phyloP scores from a whole-genome alignment of 2,113 vertebrate species.

The Pseudopipra pipra region DNA sequence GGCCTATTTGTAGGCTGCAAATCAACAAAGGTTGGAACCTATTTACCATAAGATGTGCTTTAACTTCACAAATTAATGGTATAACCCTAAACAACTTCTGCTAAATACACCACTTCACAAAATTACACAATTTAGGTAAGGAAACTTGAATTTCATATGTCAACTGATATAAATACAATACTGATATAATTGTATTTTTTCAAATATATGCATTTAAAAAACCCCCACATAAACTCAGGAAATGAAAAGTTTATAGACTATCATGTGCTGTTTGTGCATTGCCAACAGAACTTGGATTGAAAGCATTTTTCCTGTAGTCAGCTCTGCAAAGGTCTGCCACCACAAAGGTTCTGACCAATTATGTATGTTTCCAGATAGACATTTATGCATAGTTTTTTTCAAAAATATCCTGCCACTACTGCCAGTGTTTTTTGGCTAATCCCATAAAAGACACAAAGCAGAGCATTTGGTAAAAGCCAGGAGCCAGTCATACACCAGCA shows the following conservation, averaged over 20 bases:
- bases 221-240: background rate
- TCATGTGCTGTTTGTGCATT: background rate
- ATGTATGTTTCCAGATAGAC: background rate
- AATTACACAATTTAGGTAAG: slow-evolving; percentile 48
- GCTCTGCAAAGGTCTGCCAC: background rate
- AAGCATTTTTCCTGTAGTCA: background rate
- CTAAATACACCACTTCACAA: slow-evolving; percentile 63
- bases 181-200: slow-evolving; percentile 52
- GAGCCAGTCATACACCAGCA: background rate
- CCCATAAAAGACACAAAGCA: background rate
- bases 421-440: background rate
- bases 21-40: slow-evolving; percentile 17
- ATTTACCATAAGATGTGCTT: background rate
- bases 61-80: slow-evolving; percentile 49
- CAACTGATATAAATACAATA: slow-evolving; percentile 39
- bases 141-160: slow-evolving; percentile 36
- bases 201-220: background rate
- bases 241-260: background rate
- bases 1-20: slow-evolving; percentile 33
- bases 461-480: background rate
- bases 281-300: background rate
- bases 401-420: background rate
- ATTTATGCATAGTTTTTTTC: background rate
- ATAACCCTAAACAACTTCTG: slow-evolving; percentile 53
- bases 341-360: background rate